phyloP scores from a whole-genome alignment of 2,888 invertebrate species.

The Hetaerina titia region DNA sequence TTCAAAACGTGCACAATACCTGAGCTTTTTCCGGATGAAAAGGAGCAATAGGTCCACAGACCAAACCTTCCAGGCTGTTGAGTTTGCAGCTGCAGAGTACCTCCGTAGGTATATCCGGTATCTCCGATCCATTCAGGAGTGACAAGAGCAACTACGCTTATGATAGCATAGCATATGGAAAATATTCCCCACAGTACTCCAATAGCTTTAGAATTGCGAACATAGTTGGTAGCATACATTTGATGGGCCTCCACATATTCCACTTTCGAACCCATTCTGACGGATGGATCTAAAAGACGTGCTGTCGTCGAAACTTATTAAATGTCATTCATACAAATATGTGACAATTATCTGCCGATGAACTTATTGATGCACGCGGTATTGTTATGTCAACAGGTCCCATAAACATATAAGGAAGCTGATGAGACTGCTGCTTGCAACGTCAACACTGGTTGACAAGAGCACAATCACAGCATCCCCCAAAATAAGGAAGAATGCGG shows the following conservation, averaged over 20 bases:
- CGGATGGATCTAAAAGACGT: background rate
- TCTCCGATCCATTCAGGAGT: conserved; percentile 96
- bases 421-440: background rate
- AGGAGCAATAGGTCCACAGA: conserved; percentile 90
- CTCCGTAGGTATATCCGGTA: conserved; percentile 72
- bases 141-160: conserved; percentile 95
- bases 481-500: conserved; percentile 34
- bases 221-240: conserved; percentile 93
- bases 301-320: background rate
- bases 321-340: conserved; percentile 8
- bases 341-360: background rate
- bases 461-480: conserved; percentile 36
- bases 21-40: conserved; percentile 42
- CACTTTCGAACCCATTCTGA: conserved; percentile 91
- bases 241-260: conserved; percentile 95
- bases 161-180: conserved; percentile 97
- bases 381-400: background rate
- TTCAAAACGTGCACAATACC: background rate
- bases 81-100: conserved; percentile 80
- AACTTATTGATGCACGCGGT: background rate
- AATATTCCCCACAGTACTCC: conserved; percentile 99
- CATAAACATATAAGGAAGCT: background rate
- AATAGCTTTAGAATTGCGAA: conserved; percentile 95
- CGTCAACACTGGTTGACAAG: conserved; percentile 56
- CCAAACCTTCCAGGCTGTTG: conserved; percentile 95